These are phyloP conservation scores for Oceanodroma tethys DNA, from an alignment of 2,113 vertebrate species.

Conservation along the genomic window DNA sequence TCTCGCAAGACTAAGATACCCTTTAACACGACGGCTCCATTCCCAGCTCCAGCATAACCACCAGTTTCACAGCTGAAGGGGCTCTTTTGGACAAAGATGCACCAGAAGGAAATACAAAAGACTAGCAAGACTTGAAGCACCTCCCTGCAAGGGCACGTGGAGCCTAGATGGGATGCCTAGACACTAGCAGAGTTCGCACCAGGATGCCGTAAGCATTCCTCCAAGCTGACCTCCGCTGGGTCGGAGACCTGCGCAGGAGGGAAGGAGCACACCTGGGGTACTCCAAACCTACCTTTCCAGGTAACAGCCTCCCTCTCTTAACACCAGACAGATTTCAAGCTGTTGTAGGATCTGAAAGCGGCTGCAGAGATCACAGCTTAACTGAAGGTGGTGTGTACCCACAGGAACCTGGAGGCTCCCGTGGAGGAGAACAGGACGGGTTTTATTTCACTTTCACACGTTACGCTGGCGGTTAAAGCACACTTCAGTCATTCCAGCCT, in stretches of 20 bases:
- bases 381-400: neutral
- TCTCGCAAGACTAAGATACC: neutral
- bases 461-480: neutral
- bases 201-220: neutral
- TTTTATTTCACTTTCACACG: neutral
- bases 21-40: rapidly evolving
- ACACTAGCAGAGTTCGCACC: neutral
- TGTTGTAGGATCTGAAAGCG: neutral
- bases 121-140: neutral
- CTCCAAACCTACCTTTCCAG: neutral
- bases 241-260: neutral
- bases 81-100: neutral
- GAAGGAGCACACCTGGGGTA: neutral
- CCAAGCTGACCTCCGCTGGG: neutral
- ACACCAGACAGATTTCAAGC: neutral
- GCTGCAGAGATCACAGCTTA: neutral
- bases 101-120: neutral
- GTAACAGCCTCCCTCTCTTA: neutral
- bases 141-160: neutral
- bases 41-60: neutral
- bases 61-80: neutral
- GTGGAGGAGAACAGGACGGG: neutral
- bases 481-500: neutral
- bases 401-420: neutral
- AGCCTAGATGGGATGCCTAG: neutral